These are phyloP conservation scores for Diphyllodes magnificus DNA, from an alignment of 2,113 vertebrate genomes.

Conservation along the genomic window DNA sequence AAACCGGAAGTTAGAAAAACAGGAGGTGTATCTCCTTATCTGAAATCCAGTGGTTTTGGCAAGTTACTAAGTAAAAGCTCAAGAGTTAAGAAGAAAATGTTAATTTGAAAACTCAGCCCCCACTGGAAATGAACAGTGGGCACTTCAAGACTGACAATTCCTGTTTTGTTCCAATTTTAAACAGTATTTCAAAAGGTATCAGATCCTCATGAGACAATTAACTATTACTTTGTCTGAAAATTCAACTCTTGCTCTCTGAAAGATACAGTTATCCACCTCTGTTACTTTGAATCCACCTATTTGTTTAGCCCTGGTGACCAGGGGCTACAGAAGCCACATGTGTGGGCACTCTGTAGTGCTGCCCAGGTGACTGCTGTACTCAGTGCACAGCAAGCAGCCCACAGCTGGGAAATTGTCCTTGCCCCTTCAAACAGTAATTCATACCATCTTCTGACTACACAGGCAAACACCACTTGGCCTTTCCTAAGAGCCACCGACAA, in stretches of 20 bases:
- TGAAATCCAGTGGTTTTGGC: not conserved
- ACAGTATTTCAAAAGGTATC: not conserved
- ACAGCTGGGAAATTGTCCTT: not conserved
- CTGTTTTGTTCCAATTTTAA: not conserved
- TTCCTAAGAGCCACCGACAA: not conserved
- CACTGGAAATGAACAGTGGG: not conserved
- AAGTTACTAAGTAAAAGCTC: not conserved
- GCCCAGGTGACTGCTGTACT: no score
- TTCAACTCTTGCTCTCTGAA: not conserved
- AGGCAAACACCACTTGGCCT: not conserved
- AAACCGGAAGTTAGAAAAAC: not conserved
- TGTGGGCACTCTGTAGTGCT: rapidly evolving
- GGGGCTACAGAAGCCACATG: not conserved
- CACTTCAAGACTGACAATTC: not conserved
- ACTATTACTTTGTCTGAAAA: not conserved
- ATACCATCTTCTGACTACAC: not conserved
- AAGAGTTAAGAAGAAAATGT: not conserved
- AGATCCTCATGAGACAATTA: not conserved
- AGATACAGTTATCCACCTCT: not conserved
- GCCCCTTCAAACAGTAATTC: not conserved
- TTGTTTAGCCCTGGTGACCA: not conserved
- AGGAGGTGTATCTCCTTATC: not conserved
- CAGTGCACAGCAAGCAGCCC: not conserved
- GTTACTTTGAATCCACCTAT: not conserved
- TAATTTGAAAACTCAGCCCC: not conserved